Evolutionary conservation across 2,888 invertebrate genomes (phyloP), one percentile per base, ranked within the genome.

Genomic region (Nematopogon swammerdamellus): DNA sequence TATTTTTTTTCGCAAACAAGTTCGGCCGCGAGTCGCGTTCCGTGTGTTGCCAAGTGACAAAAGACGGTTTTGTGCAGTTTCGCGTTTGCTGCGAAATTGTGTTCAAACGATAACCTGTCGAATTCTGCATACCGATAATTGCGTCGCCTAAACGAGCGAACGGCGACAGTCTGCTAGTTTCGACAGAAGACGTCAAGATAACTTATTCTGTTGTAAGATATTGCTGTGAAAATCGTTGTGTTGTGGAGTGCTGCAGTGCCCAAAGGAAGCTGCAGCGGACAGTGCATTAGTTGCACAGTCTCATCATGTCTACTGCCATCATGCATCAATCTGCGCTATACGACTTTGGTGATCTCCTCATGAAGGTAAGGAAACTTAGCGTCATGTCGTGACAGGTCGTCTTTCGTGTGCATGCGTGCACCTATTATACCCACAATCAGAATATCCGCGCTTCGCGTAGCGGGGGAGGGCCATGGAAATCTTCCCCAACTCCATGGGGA

Each of bases 251-350:
- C 36, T 36, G 36, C 36, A 36, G 36, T 36, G 36, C 36, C 36
- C 36, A 3, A 14, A 14, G 36, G n/a, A 36, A 36, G 36, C 25
- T 36, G 36, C 25, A 25, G 36, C 11, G 36, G 36, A 36, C 11
- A 36, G 36, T 36, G 36, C n/a, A 8, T 36, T 36, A 25, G 36
- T 36, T 36, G 36, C 36, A 36, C 8, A 8, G 36, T 14, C 6
- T 14, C 75, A 83, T 71, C 68, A 89, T 88, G 89, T 88, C 88
- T 77, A 87, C 89, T 61, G 88, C 87, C 71, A 87, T 88, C 73
- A 88, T 88, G 88, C 85, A 85, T 75, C 85, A 83, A 76, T 82
- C 85, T 75, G 83, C 87, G 67, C 83, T 86, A 81, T 88, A 86
- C 79, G 88, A 88, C 65, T 86, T 88, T 80, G 85, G 85, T 81